phyloP scores from a whole-genome alignment of 2,797 vertebrate species.

The Neomorphus geoffroyi region DNA sequence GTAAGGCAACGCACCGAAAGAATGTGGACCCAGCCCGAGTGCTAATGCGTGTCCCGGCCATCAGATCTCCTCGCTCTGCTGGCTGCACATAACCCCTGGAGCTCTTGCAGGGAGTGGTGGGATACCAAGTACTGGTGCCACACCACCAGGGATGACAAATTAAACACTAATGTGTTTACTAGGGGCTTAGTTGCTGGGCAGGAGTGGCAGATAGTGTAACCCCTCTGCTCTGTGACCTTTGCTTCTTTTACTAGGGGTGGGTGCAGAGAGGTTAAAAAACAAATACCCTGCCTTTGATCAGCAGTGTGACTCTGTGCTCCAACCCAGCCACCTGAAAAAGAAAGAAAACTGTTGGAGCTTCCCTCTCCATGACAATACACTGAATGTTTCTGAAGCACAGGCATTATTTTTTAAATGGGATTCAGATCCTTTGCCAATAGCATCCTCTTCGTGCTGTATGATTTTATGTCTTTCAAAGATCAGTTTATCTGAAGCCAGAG shows the following conservation, averaged over 20 bases:
- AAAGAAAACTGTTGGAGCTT: neutral
- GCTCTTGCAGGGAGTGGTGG: neutral
- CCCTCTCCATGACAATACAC: conserved; percentile 2
- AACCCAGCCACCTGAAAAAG: neutral
- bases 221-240: conserved; percentile 26
- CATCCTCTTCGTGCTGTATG: neutral
- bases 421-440: neutral
- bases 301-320: neutral
- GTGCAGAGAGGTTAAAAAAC: neutral
- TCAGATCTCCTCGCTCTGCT: neutral
- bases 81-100: neutral
- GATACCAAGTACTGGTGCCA: neutral
- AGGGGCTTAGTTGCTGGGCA: conserved; percentile 20
- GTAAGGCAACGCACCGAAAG: neutral
- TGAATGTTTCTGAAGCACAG: neutral
- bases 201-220: neutral
- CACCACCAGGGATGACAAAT: conserved; percentile 12
- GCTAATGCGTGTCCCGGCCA: neutral
- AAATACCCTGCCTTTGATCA: conserved; percentile 52
- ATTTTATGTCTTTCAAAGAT: neutral
- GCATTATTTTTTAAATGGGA: neutral
- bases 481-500: neutral
- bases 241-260: neutral
- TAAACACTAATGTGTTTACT: conserved; percentile 52
- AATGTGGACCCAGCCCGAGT: neutral